Conservation (phyloP, 2,797 vertebrate species). For the Malurus splendens region DNA sequence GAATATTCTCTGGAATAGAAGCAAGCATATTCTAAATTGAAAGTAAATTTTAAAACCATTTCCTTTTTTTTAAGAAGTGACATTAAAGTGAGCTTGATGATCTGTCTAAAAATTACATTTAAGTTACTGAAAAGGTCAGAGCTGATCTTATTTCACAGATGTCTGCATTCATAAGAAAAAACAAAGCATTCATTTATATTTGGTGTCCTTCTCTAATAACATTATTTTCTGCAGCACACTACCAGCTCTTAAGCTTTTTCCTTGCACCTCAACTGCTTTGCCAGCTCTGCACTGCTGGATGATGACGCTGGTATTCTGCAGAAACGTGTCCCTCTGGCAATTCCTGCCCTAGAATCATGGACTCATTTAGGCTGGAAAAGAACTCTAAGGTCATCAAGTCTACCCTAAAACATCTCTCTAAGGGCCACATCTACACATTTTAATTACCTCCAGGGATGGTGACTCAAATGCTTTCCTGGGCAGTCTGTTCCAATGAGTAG, state of each 20-base stretch:
- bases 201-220: neutral
- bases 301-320: neutral
- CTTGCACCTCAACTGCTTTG: neutral
- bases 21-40: neutral
- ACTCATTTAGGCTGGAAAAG: neutral
- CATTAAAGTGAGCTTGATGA: neutral
- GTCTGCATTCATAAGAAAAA: neutral
- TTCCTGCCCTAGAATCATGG: neutral
- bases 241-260: neutral
- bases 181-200: neutral
- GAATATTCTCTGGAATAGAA: neutral
- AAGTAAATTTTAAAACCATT: neutral
- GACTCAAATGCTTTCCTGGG: neutral
- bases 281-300: neutral
- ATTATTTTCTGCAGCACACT: neutral
- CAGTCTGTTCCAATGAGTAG: neutral
- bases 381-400: neutral
- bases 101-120: neutral
- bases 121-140: neutral
- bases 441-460: neutral
- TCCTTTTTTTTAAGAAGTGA: neutral
- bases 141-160: neutral
- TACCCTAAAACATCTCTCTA: neutral
- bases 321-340: neutral
- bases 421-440: neutral